These are phyloP conservation scores for Cotesia vestalis DNA, from an alignment of 1,140 invertebrate species.

Conservation along the genomic window DNA sequence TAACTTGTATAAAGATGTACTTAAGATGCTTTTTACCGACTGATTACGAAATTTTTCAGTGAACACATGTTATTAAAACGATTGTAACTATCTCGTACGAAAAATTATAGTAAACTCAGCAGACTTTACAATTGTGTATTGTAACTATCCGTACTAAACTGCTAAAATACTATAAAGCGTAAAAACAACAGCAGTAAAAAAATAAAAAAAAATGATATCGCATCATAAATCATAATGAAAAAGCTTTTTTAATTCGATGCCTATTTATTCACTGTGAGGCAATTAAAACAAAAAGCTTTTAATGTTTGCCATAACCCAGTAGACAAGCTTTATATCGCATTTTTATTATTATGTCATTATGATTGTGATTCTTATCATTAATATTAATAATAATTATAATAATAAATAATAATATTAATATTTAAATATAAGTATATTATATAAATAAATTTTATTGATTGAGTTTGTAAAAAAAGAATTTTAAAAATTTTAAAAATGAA, in stretches of 20 bases:
- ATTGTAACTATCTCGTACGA: too few relatives aligned
- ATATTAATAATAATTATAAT: too few relatives aligned
- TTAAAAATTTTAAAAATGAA: conserved; percentile 5
- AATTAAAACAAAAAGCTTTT: conserved; percentile 22
- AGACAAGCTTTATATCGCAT: conserved; percentile 3
- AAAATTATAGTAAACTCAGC: too few relatives aligned
- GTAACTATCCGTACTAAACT: too few relatives aligned
- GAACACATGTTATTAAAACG: too few relatives aligned
- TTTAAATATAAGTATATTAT: background rate
- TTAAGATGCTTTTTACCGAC: too few relatives aligned
- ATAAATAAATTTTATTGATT: conserved; percentile 6
- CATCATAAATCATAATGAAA: conserved; percentile 1
- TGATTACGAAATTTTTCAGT: too few relatives aligned
- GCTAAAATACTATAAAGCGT: too few relatives aligned
- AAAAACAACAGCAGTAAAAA: too few relatives aligned
- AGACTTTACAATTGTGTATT: too few relatives aligned
- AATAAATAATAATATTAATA: background rate
- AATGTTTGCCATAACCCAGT: conserved; percentile 7
- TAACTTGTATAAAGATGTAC: too few relatives aligned
- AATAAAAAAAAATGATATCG: background rate
- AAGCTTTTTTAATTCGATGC: conserved; percentile 4
- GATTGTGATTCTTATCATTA: too few relatives aligned
- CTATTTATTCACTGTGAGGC: background rate
- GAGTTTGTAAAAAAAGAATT: conserved; percentile 25
- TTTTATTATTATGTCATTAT: conserved; percentile 9